phyloP scores from a whole-genome alignment of 1,140 invertebrate species.

The Reticulitermes speratus region DNA sequence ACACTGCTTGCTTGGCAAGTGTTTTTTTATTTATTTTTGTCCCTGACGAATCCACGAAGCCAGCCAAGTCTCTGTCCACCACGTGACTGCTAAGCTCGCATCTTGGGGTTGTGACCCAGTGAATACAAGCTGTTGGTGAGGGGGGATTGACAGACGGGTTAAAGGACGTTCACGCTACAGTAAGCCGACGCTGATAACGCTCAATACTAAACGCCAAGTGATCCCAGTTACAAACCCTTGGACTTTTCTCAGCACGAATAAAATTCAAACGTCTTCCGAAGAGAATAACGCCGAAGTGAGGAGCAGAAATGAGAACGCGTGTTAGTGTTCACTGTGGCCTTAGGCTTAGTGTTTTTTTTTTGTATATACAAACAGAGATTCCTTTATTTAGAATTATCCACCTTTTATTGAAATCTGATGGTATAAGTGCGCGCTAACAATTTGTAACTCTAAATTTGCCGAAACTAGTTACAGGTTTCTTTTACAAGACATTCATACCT shows the following conservation, averaged over 20 bases:
- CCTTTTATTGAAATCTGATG: too few species aligned
- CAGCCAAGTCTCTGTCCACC: background rate
- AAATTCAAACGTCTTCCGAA: too few species aligned
- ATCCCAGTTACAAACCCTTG: background rate
- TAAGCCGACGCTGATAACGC: background rate
- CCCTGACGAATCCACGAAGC: background rate
- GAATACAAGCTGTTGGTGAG: background rate
- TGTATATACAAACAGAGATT: too few species aligned
- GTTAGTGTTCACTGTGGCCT: too few species aligned
- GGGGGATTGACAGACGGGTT: background rate
- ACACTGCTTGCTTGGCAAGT: background rate
- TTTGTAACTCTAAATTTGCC: too few species aligned
- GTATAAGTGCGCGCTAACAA: too few species aligned
- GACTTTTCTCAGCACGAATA: background rate
- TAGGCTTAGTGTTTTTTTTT: too few species aligned
- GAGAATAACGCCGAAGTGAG: too few species aligned
- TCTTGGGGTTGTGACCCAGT: slow-evolving; percentile 13
- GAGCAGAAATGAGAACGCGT: too few species aligned
- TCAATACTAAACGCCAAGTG: background rate
- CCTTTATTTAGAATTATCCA: too few species aligned
- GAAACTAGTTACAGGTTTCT: too few species aligned
- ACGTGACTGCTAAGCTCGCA: slow-evolving; percentile 1
- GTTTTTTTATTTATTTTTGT: slow-evolving; percentile 7
- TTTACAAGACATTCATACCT: too few species aligned
- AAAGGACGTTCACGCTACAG: background rate